Base-by-base conservation (phyloP, 2,113 vertebrate species). In the Rynchops niger region DNA sequence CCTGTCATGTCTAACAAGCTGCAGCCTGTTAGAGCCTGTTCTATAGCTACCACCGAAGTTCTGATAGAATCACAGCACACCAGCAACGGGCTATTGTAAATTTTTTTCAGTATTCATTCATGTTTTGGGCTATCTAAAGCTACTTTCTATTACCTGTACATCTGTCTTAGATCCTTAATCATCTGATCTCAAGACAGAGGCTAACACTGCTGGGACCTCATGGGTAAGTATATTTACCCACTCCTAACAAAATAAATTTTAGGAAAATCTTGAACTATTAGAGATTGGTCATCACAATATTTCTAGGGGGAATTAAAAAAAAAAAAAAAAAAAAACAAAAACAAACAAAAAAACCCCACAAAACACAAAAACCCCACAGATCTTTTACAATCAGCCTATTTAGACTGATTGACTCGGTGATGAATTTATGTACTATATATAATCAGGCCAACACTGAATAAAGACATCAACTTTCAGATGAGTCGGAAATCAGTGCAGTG, bases 391-490 rank as follows among this genome's bases (percentile, higher is more conserved):
- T 59, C 55, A 78, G 12, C 16, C 50, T 92, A 47, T 30, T 88
- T 93, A 81, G n/a, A 34, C 38, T 71, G 42, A 89, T 89, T 85
- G 52, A 89, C 12, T 76, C 52, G 34, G 4, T 92, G 50, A 78
- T 86, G 26, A 86, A 95, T 94, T 96, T 86, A 65, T 78, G 32
- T 58, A 34, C 45, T 62, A 12, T 53, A 69, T 72, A 73, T 74
- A 95, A 88, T 67, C 29, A 83, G 69, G 30, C 23, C 65, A 93
- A 70, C 50, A 67, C 6, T 77, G 65, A 86, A 66, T 86, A 92
- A 92, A 86, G 76, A 74, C 88, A 90, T 84, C 52, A 96, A 3
- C 47, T 71, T 93, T 71, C 63, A 88, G 47, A 92, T 59, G 83
- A 95, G 73, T 65, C 92, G 96, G 85, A 77, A 96, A 91, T 67